Conservation (phyloP, 2,888 invertebrate genomes). For the Hydroisotoma schaefferi region DNA sequence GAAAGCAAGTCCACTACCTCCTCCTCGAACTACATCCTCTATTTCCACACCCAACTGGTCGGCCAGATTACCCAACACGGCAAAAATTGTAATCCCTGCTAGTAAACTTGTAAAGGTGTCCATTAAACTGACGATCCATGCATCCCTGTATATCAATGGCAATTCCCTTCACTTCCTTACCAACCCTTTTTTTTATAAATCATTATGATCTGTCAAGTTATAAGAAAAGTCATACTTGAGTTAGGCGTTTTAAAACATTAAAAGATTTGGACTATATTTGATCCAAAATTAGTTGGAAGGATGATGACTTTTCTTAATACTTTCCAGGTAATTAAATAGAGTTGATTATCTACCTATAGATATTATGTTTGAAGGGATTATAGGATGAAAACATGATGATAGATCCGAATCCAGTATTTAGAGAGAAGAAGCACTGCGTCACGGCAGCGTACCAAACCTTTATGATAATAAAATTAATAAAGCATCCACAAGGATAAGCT, state of each 20-base stretch:
- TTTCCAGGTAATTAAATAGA: too few relatives aligned
- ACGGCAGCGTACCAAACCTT: slow-evolving; percentile 76
- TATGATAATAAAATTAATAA: too few relatives aligned
- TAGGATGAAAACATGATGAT: slow-evolving; percentile 55
- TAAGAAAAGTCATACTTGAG: too few relatives aligned
- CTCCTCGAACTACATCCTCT: slow-evolving; percentile 65
- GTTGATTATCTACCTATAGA: slow-evolving; percentile 65
- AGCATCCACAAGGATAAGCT: too few relatives aligned
- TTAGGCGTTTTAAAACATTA: too few relatives aligned
- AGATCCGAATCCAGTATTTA: slow-evolving; percentile 57
- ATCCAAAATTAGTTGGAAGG: too few relatives aligned
- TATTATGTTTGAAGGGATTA: slow-evolving; percentile 67
- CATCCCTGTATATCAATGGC: too few relatives aligned
- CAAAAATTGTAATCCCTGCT: slow-evolving; percentile 72
- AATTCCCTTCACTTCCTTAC: too few relatives aligned
- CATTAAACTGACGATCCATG: slow-evolving; percentile 73
- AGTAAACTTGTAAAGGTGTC: slow-evolving; percentile 78
- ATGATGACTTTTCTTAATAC: too few relatives aligned
- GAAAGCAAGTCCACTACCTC: slow-evolving; percentile 77
- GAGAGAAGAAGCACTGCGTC: slow-evolving; percentile 73
- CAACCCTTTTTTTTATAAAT: too few relatives aligned
- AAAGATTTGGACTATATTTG: too few relatives aligned
- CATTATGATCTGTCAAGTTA: too few relatives aligned
- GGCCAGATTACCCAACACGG: slow-evolving; percentile 76
- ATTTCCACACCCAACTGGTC: slow-evolving; percentile 57